Conservation (phyloP, 2,888 invertebrate species). For the Xanthorhoe spadicearia region DNA sequence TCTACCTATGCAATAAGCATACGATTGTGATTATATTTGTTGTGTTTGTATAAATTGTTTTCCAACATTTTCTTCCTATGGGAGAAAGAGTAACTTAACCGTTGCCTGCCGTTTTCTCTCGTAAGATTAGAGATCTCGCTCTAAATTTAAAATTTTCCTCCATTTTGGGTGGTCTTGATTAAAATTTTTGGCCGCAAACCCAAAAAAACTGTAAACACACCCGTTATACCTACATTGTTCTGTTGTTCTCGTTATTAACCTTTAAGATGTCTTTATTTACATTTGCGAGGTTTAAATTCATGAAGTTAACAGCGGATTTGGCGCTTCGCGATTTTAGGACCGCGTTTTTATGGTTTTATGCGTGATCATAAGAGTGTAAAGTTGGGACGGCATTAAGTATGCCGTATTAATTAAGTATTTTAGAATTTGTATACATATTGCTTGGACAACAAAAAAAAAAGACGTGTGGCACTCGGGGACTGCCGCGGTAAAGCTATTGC, state of each 20-base stretch:
- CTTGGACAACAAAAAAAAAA: no score
- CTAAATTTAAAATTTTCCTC: slow-evolving; percentile 28
- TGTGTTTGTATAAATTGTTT: no score
- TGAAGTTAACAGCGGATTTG: slow-evolving; percentile 53
- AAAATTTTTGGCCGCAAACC: slow-evolving; percentile 56
- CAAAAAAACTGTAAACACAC: slow-evolving; percentile 48
- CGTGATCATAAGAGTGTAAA: slow-evolving; percentile 24
- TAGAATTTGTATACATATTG: no score
- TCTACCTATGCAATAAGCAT: no score
- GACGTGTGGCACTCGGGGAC: no score
- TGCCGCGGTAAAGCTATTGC: no score
- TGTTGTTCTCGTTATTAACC: slow-evolving; percentile 52
- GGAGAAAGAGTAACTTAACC: no score
- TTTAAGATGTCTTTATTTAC: slow-evolving; percentile 59
- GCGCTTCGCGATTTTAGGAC: slow-evolving; percentile 35
- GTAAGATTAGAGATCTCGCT: neutral
- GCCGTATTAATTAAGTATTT: no score
- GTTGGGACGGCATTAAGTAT: neutral
- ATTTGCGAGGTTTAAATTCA: slow-evolving; percentile 54
- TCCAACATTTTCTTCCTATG: no score
- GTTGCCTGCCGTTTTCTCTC: neutral
- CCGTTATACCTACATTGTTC: slow-evolving; percentile 52
- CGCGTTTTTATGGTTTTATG: slow-evolving; percentile 22
- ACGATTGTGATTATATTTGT: no score
- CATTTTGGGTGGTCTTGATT: slow-evolving; percentile 58